Percentiles rank a stretch among this genome's conserved stretches.
phyloP scores from a whole-genome alignment of 2,888 invertebrate genomes.

The Aspidiotus rigidus region DNA sequence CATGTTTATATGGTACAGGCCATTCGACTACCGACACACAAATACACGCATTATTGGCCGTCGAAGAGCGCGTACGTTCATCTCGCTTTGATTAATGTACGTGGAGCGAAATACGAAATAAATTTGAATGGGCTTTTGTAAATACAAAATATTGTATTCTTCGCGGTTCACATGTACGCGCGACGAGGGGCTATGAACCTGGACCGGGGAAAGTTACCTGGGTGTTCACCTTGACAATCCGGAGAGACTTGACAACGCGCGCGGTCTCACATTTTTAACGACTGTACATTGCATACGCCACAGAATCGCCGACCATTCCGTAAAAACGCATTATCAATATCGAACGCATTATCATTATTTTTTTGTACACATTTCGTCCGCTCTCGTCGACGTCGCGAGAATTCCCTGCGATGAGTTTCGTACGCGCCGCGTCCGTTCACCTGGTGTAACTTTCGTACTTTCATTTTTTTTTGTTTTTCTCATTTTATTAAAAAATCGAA shows the following conservation, averaged over 20 bases:
- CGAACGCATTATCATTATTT: neutral
- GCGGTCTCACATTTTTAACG: conserved; percentile 21
- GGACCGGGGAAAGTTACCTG: conserved; percentile 33
- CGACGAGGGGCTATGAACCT: conserved; percentile 31
- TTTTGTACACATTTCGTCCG: neutral
- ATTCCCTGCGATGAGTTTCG: neutral
- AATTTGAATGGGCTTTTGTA: neutral
- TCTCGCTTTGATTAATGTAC: neutral
- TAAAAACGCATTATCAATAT: conserved; percentile 17
- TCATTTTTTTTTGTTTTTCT: neutral
- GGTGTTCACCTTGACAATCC: conserved; percentile 33
- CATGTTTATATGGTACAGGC: too few species aligned
- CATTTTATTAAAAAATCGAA: neutral
- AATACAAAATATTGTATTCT: too few species aligned
- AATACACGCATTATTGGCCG: too few species aligned
- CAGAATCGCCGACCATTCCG: conserved; percentile 31
- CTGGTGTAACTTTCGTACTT: neutral
- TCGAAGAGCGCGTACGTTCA: neutral
- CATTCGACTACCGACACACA: too few species aligned
- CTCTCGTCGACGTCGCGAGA: neutral
- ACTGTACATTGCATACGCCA: conserved; percentile 3
- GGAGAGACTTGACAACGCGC: conserved; percentile 20
- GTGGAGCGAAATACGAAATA: neutral
- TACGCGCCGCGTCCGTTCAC: too few species aligned
- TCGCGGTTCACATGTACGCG: neutral